Percentiles rank a stretch among this genome's conserved stretches.
Conservation (phyloP, 2,113 vertebrate species). For the Clupea harengus region DNA sequence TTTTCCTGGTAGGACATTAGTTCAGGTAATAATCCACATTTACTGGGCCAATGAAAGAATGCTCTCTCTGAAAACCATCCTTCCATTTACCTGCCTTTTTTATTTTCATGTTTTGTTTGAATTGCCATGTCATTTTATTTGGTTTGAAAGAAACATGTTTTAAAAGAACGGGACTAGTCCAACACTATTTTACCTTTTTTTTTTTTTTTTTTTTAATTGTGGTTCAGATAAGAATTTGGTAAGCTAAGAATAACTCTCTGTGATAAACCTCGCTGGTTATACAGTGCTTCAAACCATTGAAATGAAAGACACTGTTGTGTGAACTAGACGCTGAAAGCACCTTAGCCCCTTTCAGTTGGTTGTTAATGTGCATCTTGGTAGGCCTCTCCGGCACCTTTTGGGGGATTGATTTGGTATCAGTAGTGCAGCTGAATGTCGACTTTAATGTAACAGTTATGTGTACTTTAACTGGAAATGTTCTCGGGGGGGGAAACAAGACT, state of each 20-base stretch:
- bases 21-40: not conserved
- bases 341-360: constrained; percentile 1
- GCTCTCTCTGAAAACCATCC: not conserved
- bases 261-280: constrained; percentile 1
- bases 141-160: not conserved
- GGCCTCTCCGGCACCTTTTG: not conserved
- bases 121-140: not conserved
- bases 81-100: not conserved
- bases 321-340: not conserved
- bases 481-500: not conserved
- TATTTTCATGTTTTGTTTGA: not conserved
- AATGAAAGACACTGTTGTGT: not conserved
- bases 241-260: not conserved
- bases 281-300: not conserved
- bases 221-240: not conserved
- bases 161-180: not conserved
- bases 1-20: constrained; percentile 2
- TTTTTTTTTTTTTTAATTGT: not conserved
- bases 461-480: not conserved
- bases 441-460: not conserved
- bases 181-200: not conserved
- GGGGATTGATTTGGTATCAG: not conserved
- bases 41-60: not conserved
- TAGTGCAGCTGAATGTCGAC: constrained; percentile 3
- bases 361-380: not conserved